phyloP scores from a whole-genome alignment of 2,797 vertebrate species.

The Syndactyla subalaris region DNA sequence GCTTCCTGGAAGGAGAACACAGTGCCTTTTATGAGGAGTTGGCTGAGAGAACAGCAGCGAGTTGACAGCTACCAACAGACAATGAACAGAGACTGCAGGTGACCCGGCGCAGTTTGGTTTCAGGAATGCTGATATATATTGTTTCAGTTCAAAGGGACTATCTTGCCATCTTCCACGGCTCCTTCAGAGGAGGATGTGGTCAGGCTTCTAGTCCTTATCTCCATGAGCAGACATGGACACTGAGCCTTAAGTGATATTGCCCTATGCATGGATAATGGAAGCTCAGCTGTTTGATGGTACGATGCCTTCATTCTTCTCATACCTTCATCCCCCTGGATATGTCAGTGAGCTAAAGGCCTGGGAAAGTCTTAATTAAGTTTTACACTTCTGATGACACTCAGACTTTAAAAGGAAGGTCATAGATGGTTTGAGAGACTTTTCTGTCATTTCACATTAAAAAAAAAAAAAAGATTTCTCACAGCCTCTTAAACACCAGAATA shows the following conservation, averaged over 20 bases:
- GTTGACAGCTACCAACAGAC: background rate
- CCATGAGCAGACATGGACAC: background rate
- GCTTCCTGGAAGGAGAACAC: background rate
- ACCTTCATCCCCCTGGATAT: background rate
- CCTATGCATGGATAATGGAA: background rate
- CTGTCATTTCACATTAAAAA: background rate
- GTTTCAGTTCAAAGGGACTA: background rate
- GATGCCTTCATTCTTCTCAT: background rate
- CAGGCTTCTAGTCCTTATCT: background rate
- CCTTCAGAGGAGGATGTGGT: background rate
- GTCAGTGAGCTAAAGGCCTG: background rate
- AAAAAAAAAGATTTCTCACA: slow-evolving; percentile 28
- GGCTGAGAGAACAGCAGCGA: background rate
- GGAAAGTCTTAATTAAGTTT: background rate
- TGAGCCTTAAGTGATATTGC: background rate
- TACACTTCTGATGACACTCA: slow-evolving; percentile 9
- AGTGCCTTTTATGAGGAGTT: background rate
- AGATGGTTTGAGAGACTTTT: background rate
- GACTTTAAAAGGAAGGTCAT: background rate
- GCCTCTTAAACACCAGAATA: slow-evolving; percentile 4
- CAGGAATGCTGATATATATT: fast-evolving
- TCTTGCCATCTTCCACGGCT: background rate
- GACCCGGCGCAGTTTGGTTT: background rate
- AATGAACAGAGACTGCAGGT: background rate
- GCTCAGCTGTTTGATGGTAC: fast-evolving